Evolutionary conservation across 1,140 invertebrate species (phyloP), one percentile per base, ranked within the genome.

Genomic region (Rhizoglyphus robini): DNA sequence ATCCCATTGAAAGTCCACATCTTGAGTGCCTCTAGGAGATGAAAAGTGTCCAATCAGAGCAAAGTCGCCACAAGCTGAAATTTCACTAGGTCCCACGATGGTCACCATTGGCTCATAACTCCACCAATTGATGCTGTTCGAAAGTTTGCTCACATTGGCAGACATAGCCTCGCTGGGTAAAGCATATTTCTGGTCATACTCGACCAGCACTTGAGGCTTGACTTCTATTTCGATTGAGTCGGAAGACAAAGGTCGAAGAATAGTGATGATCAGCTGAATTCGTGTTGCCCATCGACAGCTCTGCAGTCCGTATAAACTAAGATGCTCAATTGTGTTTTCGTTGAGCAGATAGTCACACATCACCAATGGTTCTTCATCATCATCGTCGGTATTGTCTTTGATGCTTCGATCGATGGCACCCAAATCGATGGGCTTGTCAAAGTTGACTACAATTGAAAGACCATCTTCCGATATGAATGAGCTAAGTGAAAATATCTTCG

Each of bases 201-300:
- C 65, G 32, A 36, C 66, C 8, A 71, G 41, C 13, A 68, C 41
- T 25, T 61, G 41, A 63, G 49, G 59, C 20, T 62, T 65, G 30
- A 71, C 68, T 20, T 65, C 57, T 4, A 71, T 60, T 47, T 66
- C 48, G 23, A 71, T 48, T 4, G 49, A 41, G 65, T 69, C 65
- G 30, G 30, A 65, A 65, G 31, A 11, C n/a, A 71, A 67, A n/a
- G 69, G 64, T 61, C 63, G 67, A 31, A 62, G 46, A 13, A 70
- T 63, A 59, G 54, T 65, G 25, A 69, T 68, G 4, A 71, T 67
- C 15, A 71, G 41, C 36, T 71, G 70, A 20, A 67, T 63, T 49
- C 70, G 71, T 27, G 70, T 68, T 23, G 70, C 67, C 70, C 70
- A 71, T n/a, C 66, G 20, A 61, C 70, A 71, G 3, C 32, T 54